phyloP scores from a whole-genome alignment of 2,113 vertebrate genomes.

The Oophaga pumilio region DNA sequence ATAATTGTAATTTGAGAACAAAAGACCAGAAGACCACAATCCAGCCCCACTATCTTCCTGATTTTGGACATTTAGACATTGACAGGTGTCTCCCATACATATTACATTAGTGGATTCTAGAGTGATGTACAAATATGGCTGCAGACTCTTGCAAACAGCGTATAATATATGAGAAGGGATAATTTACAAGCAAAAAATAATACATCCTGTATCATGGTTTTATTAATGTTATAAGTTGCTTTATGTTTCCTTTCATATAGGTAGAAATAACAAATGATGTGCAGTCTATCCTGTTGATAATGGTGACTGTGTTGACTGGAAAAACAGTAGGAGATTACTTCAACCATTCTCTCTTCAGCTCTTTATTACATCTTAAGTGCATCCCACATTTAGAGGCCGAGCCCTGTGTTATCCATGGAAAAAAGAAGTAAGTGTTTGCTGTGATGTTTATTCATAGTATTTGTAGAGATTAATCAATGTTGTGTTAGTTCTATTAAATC shows the following conservation, averaged over 20 bases:
- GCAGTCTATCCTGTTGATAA: conserved; percentile 60
- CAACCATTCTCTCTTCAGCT: conserved; percentile 52
- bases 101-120: background rate
- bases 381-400: conserved; percentile 63
- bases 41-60: background rate
- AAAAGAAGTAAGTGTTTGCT: conserved; percentile 59
- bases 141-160: background rate
- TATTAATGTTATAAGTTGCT: background rate
- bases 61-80: background rate
- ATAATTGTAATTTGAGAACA: background rate
- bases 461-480: background rate
- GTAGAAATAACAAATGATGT: conserved; percentile 64
- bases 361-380: conserved; percentile 63
- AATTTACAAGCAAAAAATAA: background rate
- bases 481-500: no score
- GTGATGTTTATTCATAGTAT: background rate
- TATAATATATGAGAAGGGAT: background rate
- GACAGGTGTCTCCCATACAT: background rate
- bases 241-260: conserved; percentile 55
- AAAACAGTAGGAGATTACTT: conserved; percentile 61
- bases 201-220: background rate
- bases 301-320: conserved; percentile 61
- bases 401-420: conserved; percentile 9
- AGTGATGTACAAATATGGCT: background rate
- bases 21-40: background rate